Conservation (phyloP, 2,888 invertebrate genomes). For the Epirrhoe alternata region DNA sequence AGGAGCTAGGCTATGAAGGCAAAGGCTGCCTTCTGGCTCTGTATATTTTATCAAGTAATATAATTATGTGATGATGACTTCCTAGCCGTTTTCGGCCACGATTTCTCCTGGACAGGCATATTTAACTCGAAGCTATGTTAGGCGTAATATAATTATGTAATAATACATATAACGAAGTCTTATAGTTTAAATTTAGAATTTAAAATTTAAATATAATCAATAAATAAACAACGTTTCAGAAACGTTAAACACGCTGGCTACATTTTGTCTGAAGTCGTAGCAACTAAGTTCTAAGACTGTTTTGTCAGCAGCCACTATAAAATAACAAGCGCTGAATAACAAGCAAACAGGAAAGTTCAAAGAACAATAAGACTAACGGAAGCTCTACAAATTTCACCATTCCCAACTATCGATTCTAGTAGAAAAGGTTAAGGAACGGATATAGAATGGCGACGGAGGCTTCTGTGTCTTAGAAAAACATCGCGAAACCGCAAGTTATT, state of each 20-base stretch:
- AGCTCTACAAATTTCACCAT: background rate
- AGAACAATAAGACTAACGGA: constrained; percentile 4
- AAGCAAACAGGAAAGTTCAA: constrained; percentile 10
- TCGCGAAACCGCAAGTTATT: too few species aligned
- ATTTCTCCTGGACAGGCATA: too few species aligned
- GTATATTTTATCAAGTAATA: too few species aligned
- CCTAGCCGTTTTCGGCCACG: too few species aligned
- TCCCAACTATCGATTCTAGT: constrained; percentile 2
- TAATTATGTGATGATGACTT: too few species aligned
- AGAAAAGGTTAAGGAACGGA: background rate
- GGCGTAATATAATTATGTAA: too few species aligned
- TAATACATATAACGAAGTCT: too few species aligned
- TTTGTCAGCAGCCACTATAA: constrained; percentile 11
- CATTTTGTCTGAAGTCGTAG: background rate
- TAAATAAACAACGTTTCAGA: background rate
- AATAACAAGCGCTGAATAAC: constrained; percentile 16
- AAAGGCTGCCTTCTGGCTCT: too few species aligned
- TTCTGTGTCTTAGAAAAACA: background rate
- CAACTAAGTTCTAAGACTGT: constrained; percentile 3
- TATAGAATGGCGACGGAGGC: background rate
- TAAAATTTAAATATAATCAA: too few species aligned
- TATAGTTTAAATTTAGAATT: too few species aligned
- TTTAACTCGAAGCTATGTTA: too few species aligned
- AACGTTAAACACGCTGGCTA: background rate
- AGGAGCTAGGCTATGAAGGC: too few species aligned